These are phyloP conservation scores for Echiichthys vipera DNA, from an alignment of 2,797 vertebrate species.

Conservation along the genomic window DNA sequence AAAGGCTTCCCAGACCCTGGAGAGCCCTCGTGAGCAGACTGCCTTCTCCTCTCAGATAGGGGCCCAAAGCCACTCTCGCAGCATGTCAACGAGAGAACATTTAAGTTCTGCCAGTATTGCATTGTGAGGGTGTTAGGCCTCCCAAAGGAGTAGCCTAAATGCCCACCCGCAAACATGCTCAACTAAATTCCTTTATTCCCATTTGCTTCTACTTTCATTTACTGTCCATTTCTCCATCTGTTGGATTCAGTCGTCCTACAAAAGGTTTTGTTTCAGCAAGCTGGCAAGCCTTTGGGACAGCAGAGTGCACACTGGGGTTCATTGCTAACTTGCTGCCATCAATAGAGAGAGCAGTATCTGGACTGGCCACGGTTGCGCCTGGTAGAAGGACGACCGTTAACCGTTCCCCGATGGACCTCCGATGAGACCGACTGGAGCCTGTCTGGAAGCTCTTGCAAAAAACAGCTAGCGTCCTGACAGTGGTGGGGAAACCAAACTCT, in stretches of 20 bases:
- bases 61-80: conserved; percentile 67
- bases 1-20: conserved; percentile 78
- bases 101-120: conserved; percentile 72
- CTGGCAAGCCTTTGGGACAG: conserved; percentile 71
- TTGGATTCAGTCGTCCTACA: conserved; percentile 79
- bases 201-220: conserved; percentile 77
- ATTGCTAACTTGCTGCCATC: conserved; percentile 70
- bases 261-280: conserved; percentile 84
- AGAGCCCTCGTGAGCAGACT: conserved; percentile 76
- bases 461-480: conserved; percentile 38
- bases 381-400: conserved; percentile 57
- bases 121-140: conserved; percentile 79
- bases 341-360: conserved; percentile 65
- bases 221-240: conserved; percentile 86
- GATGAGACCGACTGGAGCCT: conserved; percentile 62
- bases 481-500: conserved; percentile 41
- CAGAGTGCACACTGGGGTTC: conserved; percentile 64
- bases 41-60: conserved; percentile 56
- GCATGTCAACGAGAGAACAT: conserved; percentile 67
- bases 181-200: conserved; percentile 80
- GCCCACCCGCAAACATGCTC: conserved; percentile 74
- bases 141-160: conserved; percentile 77
- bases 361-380: conserved; percentile 50
- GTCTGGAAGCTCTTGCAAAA: conserved; percentile 37
- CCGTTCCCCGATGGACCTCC: conserved; percentile 43